Base-by-base conservation (phyloP, 2,797 vertebrate species). In the Hapalemur alaotrensis region DNA sequence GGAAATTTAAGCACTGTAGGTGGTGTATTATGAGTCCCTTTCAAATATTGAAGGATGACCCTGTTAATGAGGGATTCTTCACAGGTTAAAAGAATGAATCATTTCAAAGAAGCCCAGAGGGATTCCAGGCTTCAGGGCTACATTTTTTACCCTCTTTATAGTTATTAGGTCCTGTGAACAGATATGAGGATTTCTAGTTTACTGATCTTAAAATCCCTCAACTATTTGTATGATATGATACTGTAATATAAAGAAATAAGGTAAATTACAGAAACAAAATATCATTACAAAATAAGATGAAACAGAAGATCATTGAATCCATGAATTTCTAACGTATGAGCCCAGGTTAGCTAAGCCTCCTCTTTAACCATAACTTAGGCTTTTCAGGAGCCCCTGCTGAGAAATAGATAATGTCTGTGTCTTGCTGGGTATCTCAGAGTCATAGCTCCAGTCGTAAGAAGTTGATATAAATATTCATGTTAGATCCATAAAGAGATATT, bases 11-110 rank as follows among this genome's bases (percentile, higher is more conserved):
- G 41, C 82, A 54, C 79, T 35, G 13, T 59, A 52, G 88, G 81
- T 88, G 88, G 54, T 75, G 2, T 70, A 80, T 70, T 72, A 92
- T 72, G 63, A 91, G 18, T 83, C 32, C 28, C 13, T 94, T 91
- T 87, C 75, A 91, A 79, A 89, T 89, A 82, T 0, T 67, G 43
- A 92, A 78, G 65, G 83, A 92, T 85, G 15, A 69, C 8, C 67
- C n/a, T 73, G 11, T 38, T 84, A 95, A 86, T 9, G 30, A 93
- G 59, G 22, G 22, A 88, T 50, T 92, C 72, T 50, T 94, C 46
- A 87, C 57, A 91, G 76, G 72, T 96, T 92, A 95, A 96, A 89
- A 93, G 87, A 94, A 94, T 75, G 35, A 84, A 93, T 80, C 41
- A 54, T 75, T 90, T 76, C 79, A 38, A 82, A 94, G 50, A 90